Evolutionary conservation across 2,113 vertebrate species (phyloP), one percentile per base, ranked within the genome.

Genomic region (Ceuthmochares aereus): DNA sequence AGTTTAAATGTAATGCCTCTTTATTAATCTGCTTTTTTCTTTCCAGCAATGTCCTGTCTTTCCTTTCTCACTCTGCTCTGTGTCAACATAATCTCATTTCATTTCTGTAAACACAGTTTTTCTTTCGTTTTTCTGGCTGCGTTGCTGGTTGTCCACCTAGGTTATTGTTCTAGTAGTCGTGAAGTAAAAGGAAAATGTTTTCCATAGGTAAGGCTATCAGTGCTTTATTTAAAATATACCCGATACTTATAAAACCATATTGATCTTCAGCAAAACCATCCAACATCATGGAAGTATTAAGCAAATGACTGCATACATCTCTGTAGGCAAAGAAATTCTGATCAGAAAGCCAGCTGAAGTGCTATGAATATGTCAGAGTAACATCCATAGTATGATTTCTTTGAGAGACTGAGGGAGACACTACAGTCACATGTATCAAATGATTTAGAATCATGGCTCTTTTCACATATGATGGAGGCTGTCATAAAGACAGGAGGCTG

Each of bases 401-500:
- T 70, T 68, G 73, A 95, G 95, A 98, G 90, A 93, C 10, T 8
- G 64, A 93, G 63, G 76, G 87, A 97, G 92, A 97, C 78, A 95
- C 82, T 87, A 70, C 72, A 90, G 73, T 96, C 91, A 90, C 84
- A 95, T 97, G 90, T 95, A 95, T 86, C 96, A 90, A 95, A 97
- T 98, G 95, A 98, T 98, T 98, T 96, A 96, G 97, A 98, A 98
- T 98, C 96, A 94, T 89, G 96, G 97, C 96, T 98, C 97, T 98
- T 98, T 98, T 98, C 98, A 98, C 98, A 98, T 99, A 97, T 97
- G 97, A 98, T 96, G 97, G 96, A 95, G 89, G 97, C 97, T 98
- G 98, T 99, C 99, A 99, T 98, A 98, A 98, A 98, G 98, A 97
- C 97, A 91, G 96, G 97, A 98, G 95, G 98, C 96, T 96, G 97